Conservation (phyloP, 2,113 vertebrate species). For the Illadopsis cleaveri region DNA sequence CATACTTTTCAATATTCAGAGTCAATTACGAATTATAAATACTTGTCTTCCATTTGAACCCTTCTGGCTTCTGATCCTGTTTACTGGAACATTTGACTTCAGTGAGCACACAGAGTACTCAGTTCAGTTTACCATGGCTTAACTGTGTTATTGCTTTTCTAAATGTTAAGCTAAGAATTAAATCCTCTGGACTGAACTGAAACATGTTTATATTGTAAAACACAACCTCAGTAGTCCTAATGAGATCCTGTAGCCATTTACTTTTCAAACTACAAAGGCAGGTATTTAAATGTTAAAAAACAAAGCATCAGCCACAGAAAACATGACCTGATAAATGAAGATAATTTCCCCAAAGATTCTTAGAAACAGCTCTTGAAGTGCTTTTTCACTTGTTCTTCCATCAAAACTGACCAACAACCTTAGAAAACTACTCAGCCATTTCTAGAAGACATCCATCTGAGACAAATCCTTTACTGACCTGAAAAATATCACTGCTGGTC, state of each 20-base stretch:
- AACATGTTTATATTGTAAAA: neutral
- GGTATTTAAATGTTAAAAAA: slow-evolving; percentile 26
- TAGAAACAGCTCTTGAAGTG: neutral
- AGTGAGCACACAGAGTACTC: neutral
- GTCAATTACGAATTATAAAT: neutral
- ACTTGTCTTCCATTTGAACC: neutral
- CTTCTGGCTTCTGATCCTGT: neutral
- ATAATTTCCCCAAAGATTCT: neutral
- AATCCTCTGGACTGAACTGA: neutral
- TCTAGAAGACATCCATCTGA: neutral
- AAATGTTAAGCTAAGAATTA: neutral
- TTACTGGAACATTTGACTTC: neutral
- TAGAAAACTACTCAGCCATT: neutral
- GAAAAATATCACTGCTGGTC: neutral
- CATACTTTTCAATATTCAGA: neutral
- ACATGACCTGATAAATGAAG: neutral
- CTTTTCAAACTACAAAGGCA: neutral
- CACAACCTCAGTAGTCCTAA: neutral
- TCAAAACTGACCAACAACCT: neutral
- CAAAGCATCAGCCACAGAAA: neutral
- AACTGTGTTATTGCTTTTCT: neutral
- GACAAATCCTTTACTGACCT: neutral
- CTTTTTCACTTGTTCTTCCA: neutral
- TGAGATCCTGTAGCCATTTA: neutral
- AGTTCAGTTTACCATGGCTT: neutral